Conservation (phyloP, 1,140 invertebrate species). For the Diachasma alloeum region DNA sequence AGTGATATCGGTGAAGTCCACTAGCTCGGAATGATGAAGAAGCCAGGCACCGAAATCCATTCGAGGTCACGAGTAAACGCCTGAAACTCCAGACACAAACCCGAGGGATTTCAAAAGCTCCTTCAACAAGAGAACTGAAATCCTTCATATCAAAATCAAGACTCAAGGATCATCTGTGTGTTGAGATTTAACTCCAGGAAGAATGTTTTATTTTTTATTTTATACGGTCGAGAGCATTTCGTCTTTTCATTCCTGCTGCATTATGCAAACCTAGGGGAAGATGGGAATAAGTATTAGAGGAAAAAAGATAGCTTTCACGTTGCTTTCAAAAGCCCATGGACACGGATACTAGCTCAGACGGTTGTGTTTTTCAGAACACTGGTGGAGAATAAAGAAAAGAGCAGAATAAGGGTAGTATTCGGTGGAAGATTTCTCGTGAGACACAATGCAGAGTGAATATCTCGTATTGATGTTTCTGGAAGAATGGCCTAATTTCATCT, state of each 20-base stretch:
- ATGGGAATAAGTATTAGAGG: not conserved
- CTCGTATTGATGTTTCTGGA: not conserved
- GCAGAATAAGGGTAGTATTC: not conserved
- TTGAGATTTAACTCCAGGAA: not conserved
- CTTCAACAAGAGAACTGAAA: not conserved
- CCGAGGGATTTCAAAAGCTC: not conserved
- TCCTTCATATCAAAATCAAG: slow-evolving; percentile 7
- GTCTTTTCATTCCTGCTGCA: not conserved
- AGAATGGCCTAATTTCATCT: not conserved
- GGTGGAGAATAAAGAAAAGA: not conserved
- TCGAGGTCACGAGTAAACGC: not conserved
- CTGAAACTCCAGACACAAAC: not conserved
- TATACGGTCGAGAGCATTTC: not conserved
- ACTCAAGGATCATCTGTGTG: not conserved
- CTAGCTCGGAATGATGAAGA: not conserved
- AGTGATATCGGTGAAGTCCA: not conserved
- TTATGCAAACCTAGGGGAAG: not conserved
- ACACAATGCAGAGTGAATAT: not conserved
- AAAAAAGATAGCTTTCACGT: not conserved
- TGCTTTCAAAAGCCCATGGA: not conserved
- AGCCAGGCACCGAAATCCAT: not conserved
- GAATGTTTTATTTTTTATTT: not conserved
- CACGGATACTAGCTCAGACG: not conserved
- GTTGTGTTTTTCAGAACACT: not conserved
- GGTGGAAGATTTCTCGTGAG: not conserved